These are phyloP conservation scores for Papilio polyxenes DNA, from an alignment of 1,140 invertebrate genomes.

Conservation along the genomic window DNA sequence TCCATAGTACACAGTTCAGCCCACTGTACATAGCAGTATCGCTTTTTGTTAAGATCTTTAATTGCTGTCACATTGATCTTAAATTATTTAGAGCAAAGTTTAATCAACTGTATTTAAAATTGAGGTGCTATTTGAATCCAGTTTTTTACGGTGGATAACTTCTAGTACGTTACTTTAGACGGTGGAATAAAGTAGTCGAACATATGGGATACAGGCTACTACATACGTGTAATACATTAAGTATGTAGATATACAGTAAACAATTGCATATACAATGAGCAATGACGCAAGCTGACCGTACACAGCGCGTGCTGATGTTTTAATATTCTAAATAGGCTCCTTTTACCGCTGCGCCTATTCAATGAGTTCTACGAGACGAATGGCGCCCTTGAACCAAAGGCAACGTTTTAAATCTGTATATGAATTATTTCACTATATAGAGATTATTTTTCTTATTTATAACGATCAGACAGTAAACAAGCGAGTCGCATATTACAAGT, in stretches of 20 bases:
- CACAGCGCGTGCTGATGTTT: slow-evolving; percentile 8
- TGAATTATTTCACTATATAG: background rate
- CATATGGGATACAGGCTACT: background rate
- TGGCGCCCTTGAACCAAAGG: background rate
- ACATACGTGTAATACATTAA: slow-evolving; percentile 8
- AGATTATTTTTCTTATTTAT: no score
- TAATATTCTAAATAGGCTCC: slow-evolving; percentile 30
- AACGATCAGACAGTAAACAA: no score
- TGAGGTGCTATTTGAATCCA: no score
- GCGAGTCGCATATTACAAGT: no score
- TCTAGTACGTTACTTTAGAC: background rate
- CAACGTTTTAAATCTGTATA: background rate
- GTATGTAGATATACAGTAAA: slow-evolving; percentile 20
- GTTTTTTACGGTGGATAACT: background rate
- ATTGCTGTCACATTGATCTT: no score
- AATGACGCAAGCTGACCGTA: slow-evolving; percentile 12
- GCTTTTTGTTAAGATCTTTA: no score
- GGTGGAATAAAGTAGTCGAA: background rate
- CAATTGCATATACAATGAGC: slow-evolving; percentile 12
- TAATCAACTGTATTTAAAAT: no score
- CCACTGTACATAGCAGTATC: no score
- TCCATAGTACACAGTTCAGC: no score
- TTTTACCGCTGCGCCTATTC: slow-evolving; percentile 3
- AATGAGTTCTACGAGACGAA: background rate
- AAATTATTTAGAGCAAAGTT: no score